These are phyloP conservation scores for Chrysina gloriosa DNA, from an alignment of 2,888 invertebrate species.

Conservation along the genomic window DNA sequence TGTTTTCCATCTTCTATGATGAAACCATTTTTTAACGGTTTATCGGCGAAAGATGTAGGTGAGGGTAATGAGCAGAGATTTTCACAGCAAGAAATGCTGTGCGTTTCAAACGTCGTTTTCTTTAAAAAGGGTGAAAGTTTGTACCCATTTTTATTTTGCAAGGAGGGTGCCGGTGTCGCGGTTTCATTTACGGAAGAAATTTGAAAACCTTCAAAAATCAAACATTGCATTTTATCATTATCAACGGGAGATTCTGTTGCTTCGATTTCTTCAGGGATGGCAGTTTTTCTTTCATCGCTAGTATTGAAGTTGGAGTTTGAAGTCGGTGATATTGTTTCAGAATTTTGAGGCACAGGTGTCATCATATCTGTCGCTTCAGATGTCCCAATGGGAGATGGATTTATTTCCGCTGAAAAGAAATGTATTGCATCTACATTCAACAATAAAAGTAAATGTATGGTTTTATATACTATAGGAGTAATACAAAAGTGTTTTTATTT, in stretches of 20 bases:
- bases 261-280: not conserved
- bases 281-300: not conserved
- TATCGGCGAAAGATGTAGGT: not conserved
- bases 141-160: constrained; percentile 42
- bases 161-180: not conserved
- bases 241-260: too few relatives aligned
- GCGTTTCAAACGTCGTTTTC: not conserved
- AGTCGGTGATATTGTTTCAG: not conserved
- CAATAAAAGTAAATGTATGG: too few relatives aligned
- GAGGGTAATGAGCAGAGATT: not conserved
- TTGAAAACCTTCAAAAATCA: not conserved
- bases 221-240: not conserved
- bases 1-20: not conserved
- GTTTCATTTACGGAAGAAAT: not conserved
- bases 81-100: constrained; percentile 36
- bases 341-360: not conserved
- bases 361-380: not conserved
- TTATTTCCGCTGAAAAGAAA: too few relatives aligned
- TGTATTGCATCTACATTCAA: too few relatives aligned
- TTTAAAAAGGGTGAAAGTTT: constrained; percentile 38
- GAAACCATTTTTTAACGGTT: constrained; percentile 30
- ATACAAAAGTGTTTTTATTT: too few relatives aligned
- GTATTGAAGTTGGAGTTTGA: too few relatives aligned
- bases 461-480: too few relatives aligned
- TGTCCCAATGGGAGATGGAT: too few relatives aligned